phyloP scores from a whole-genome alignment of 1,140 invertebrate species.

The Calephelis nemesis region DNA sequence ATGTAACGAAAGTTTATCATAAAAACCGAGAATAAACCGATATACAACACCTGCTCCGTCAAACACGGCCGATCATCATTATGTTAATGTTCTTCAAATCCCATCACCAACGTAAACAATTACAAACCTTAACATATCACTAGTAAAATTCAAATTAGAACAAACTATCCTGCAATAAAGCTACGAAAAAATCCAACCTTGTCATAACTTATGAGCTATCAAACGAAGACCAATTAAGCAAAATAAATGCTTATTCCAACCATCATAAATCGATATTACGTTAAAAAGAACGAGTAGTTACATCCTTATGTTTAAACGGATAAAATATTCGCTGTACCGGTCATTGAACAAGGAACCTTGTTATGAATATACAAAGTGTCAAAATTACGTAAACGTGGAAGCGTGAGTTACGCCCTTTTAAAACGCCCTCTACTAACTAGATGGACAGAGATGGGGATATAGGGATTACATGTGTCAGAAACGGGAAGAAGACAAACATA shows the following conservation, averaged over 20 bases:
- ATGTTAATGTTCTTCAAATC: conserved; percentile 71
- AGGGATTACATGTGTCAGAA: conserved; percentile 40
- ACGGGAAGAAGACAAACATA: conserved; percentile 62
- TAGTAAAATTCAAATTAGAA: conserved; percentile 43
- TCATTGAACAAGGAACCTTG: conserved; percentile 65
- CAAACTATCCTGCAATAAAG: conserved; percentile 34
- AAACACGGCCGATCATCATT: conserved; percentile 68
- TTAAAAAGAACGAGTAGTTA: conserved; percentile 55
- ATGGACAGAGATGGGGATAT: conserved; percentile 58
- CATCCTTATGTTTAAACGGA: conserved; percentile 58
- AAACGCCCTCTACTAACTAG: conserved; percentile 70
- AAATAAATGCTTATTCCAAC: conserved; percentile 72
- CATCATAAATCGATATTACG: conserved; percentile 67
- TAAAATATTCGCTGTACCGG: conserved; percentile 44
- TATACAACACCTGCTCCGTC: conserved; percentile 73
- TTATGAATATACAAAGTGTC: conserved; percentile 73
- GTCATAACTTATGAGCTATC: conserved; percentile 59
- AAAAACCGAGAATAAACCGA: conserved; percentile 75
- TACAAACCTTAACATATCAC: conserved; percentile 46
- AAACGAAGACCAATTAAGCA: conserved; percentile 64
- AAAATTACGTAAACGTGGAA: conserved; percentile 71
- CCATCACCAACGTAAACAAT: conserved; percentile 38
- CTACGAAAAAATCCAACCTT: conserved; percentile 49
- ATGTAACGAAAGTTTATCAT: conserved; percentile 68
- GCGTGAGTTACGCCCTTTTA: conserved; percentile 72